A percentile compares a stretch with the other conserved stretches of the same genome.
Conservation (phyloP, 2,797 vertebrate species). For the Malurus splendens region DNA sequence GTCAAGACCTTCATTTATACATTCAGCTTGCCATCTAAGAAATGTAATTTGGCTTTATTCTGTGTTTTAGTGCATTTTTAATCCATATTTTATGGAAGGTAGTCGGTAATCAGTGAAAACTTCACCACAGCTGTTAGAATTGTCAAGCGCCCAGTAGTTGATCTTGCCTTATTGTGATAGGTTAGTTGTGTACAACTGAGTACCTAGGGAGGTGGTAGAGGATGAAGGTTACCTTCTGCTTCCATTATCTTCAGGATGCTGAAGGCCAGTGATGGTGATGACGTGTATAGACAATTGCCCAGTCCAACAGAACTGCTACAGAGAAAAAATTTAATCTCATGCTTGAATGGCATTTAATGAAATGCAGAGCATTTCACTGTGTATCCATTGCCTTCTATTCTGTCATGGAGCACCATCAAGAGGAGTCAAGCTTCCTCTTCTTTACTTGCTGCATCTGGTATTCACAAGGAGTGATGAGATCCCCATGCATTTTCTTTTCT, state of each 20-base stretch:
- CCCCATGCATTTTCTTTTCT: background rate
- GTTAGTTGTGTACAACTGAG: fast-evolving
- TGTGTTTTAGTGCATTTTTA: background rate
- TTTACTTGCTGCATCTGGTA: background rate
- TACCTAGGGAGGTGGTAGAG: background rate
- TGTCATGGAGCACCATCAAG: background rate
- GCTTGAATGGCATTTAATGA: background rate
- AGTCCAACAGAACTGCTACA: background rate
- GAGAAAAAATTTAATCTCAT: background rate
- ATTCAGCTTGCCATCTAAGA: background rate
- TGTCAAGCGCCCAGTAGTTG: background rate
- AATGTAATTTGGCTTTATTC: background rate
- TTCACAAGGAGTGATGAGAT: background rate
- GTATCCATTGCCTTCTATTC: background rate
- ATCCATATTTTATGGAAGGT: background rate
- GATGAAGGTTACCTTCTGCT: background rate
- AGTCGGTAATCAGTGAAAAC: background rate
- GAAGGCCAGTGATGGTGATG: background rate
- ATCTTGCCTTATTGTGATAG: background rate
- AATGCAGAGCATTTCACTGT: background rate
- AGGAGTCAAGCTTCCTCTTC: background rate
- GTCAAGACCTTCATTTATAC: background rate
- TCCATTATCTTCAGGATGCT: background rate
- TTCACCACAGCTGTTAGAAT: background rate
- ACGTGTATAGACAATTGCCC: background rate